A percentile compares a stretch with the other conserved stretches of the same genome.
phyloP scores from a whole-genome alignment of 35 echinoderm and acorn worm genomes.

The Nesometra sesokonis region DNA sequence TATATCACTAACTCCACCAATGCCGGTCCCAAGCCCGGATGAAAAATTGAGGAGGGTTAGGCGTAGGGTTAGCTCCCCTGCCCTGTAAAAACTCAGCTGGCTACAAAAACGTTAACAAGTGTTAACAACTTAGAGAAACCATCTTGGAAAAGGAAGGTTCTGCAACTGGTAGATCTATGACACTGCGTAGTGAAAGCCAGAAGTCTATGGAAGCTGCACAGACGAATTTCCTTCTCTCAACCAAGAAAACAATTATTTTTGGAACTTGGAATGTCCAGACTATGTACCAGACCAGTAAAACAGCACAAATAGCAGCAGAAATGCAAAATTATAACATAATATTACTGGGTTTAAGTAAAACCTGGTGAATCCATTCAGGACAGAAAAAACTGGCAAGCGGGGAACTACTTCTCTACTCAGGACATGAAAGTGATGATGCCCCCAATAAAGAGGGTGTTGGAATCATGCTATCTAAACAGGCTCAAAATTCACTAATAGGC shows the following conservation, averaged over 20 bases:
- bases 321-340: slow-evolving; percentile 15
- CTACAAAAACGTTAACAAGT: too few relatives aligned
- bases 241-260: slow-evolving; percentile 9
- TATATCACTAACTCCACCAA: too few relatives aligned
- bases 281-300: slow-evolving; percentile 3
- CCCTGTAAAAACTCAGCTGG: too few relatives aligned
- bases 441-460: slow-evolving; percentile 16
- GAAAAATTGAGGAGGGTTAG: too few relatives aligned
- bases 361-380: slow-evolving; percentile 4
- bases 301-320: background rate
- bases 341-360: slow-evolving; percentile 17
- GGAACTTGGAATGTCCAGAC: background rate
- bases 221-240: background rate
- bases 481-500: background rate
- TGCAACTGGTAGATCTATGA: too few relatives aligned
- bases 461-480: background rate
- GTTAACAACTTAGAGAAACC: too few relatives aligned
- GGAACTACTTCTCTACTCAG: slow-evolving; percentile 9
- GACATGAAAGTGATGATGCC: slow-evolving; percentile 5
- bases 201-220: too few relatives aligned
- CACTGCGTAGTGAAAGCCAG: too few relatives aligned
- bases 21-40: too few relatives aligned
- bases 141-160: too few relatives aligned
- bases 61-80: too few relatives aligned
- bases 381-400: background rate